phyloP scores from a whole-genome alignment of 2,797 vertebrate species.

The Sebastolobus altivelis region DNA sequence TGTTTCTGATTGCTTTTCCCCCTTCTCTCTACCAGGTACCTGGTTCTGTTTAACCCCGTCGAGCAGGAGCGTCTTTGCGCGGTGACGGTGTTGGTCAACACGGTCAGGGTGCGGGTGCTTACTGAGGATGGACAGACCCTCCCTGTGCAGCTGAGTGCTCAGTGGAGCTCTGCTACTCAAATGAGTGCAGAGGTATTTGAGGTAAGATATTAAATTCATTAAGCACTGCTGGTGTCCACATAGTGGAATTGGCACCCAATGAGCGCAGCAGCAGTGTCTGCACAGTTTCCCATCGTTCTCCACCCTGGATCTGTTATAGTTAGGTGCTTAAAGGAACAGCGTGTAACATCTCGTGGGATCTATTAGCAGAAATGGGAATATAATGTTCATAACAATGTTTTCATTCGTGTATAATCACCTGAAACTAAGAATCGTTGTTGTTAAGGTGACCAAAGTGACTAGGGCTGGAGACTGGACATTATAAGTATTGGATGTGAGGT shows the following conservation, averaged over 20 bases:
- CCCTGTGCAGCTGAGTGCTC: conserved; percentile 89
- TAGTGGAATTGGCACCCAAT: background rate
- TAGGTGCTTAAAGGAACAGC: too few relatives aligned
- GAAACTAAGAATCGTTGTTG: too few relatives aligned
- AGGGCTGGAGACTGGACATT: too few relatives aligned
- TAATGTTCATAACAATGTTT: too few relatives aligned
- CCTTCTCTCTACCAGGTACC: conserved; percentile 82
- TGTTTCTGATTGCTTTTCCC: conserved; percentile 26
- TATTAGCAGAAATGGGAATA: rapidly evolving
- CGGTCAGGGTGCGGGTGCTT: conserved; percentile 87
- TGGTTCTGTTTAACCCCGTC: conserved; percentile 95
- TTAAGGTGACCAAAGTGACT: too few relatives aligned
- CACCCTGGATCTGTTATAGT: background rate
- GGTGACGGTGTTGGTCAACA: conserved; percentile 91
- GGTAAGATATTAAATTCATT: conserved; percentile 79
- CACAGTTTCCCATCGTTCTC: background rate
- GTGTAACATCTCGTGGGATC: too few relatives aligned
- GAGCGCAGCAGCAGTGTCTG: background rate
- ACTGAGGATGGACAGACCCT: conserved; percentile 94
- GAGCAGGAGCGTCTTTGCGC: conserved; percentile 93
- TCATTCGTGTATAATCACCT: too few relatives aligned
- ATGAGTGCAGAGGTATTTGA: conserved; percentile 89
- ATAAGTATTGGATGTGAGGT: too few relatives aligned
- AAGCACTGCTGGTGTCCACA: background rate
- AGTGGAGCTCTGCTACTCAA: conserved; percentile 90